Evolutionary conservation across 2,113 vertebrate genomes (phyloP), one percentile per base, ranked within the genome.

Genomic region (Cromileptes altivelis): DNA sequence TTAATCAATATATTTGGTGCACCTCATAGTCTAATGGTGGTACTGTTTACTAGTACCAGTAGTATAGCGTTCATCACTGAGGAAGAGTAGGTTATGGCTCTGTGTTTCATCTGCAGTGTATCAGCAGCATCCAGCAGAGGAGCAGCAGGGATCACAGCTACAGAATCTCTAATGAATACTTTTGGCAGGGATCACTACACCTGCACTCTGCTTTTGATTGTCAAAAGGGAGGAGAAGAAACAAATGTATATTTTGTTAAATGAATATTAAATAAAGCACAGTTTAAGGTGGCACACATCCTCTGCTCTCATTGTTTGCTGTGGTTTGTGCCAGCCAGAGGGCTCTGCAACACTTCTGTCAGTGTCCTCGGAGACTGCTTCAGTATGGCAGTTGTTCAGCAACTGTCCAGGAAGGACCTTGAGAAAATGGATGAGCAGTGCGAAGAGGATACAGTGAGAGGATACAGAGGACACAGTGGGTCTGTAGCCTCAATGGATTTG

Each of bases 391-490:
- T 37, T 73, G 80, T 87, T 92, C 89, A 91, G 89, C 81, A 68
- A 50, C 79, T 70, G 82, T 75, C 80, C 40, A 75, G 55, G 62
- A 86, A 93, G 71, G 85, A 87, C 84, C 88, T 90, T 91, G 85
- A 89, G 56, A 77, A 89, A 87, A 91, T 85, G 79, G 83, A 93
- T 87, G 88, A 91, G 86, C 81, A 57, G 72, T 62, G 75, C 70
- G 76, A 78, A 45, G 75, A 89, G 74, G 80, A 74, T 76, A 56
- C 67, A 80, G 53, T 15, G 49, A 65, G 70, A 50, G 25, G 58
- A 74, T 23, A 62, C 13, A 27, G 75, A 64, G 30, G 49, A 50
- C 1, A 6, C 47, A 49, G 50, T 9, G 61, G 57, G 8, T 55
- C 14, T 50, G 33, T 30, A 25, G 12, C 69, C 69, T 78, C 52